Evolutionary conservation across 2,888 invertebrate species (phyloP), one percentile per base, ranked within the genome.

Genomic region (Lasioglossum vierecki): DNA sequence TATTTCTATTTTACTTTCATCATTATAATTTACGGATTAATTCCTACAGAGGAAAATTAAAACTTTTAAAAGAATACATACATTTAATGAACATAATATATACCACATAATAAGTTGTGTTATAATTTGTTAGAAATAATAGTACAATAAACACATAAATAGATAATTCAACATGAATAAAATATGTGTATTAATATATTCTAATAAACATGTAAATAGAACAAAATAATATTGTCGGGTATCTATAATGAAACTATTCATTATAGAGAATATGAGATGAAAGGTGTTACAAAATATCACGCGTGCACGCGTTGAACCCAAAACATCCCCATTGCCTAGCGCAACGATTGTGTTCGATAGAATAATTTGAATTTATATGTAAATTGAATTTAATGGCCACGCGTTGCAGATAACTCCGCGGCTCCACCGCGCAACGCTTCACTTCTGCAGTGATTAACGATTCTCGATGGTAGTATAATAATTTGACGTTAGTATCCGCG

Each of bases 321-420:
- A 70, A 63, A 63, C 44, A 26, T 74, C 72, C 66, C 41, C 82
- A 82, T 85, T 82, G 80, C 83, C 57, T 88, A 84, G 79, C 81
- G 80, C 84, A 88, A 85, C 77, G 84, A 89, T 88, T 87, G 85
- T 85, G 84, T 85, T 91, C 89, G 89, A 93, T 93, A 90, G 91
- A 93, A 93, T 93, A 93, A 94, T 94, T 93, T 91, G 92, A 92
- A 94, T 94, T 94, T 93, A 93, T 93, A 94, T 94, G 94, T 93
- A 94, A 94, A 94, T 94, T 94, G 93, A 93, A 94, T 94, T 93
- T 94, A 93, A 94, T 92, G 91, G 88, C 85, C 89, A 87, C 85
- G 88, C 91, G 88, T 87, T 91, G 89, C 90, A 92, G 93, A 93
- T 93, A 94, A 93, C 91, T 91, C 86, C 79, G 81, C 77, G 83